These are phyloP conservation scores for Micronycteris hirsuta DNA, from an alignment of 2,113 vertebrate genomes.

Conservation along the genomic window DNA sequence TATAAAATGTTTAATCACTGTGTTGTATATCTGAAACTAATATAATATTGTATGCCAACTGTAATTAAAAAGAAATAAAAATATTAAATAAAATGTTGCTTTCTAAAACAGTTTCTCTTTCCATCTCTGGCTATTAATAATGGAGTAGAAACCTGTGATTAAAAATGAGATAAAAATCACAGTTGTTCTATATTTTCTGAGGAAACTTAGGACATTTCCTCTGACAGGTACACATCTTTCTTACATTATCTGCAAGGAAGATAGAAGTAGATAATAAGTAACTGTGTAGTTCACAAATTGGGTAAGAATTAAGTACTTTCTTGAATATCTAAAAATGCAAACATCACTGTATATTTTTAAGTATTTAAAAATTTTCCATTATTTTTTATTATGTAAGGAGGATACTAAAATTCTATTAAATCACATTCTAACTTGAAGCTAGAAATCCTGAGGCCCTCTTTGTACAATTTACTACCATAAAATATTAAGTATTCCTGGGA, in stretches of 20 bases:
- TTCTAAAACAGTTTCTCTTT: background rate
- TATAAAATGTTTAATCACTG: background rate
- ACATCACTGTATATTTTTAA: background rate
- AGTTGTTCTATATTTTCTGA: background rate
- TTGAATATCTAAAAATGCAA: background rate
- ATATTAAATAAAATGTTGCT: background rate
- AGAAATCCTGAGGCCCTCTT: background rate
- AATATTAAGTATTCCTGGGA: conserved; percentile 7
- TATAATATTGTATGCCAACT: background rate
- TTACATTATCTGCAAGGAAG: background rate
- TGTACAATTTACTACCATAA: background rate
- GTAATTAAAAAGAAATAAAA: background rate
- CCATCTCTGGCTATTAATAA: background rate
- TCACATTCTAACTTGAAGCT: background rate
- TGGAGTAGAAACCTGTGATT: background rate
- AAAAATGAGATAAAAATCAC: background rate
- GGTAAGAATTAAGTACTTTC: background rate
- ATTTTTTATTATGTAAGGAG: background rate
- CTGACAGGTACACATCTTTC: background rate
- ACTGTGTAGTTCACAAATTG: background rate
- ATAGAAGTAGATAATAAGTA: background rate
- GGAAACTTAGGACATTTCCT: background rate
- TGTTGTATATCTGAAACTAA: background rate
- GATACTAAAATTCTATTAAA: background rate
- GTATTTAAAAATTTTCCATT: background rate